phyloP scores from a whole-genome alignment of 2,113 vertebrate genomes.

The Caranx melampygus region DNA sequence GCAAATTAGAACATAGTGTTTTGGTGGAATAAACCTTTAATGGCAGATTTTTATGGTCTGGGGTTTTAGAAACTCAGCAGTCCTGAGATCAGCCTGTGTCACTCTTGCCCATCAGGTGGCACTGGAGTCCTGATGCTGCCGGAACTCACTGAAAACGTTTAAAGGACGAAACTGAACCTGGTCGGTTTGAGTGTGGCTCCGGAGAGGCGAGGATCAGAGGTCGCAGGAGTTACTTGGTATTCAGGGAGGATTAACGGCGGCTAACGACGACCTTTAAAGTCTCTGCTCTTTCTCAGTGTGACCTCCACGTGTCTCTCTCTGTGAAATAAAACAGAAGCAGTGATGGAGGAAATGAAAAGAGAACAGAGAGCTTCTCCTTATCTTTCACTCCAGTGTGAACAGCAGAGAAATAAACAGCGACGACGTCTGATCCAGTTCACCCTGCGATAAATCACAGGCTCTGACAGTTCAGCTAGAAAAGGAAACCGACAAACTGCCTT shows the following conservation, averaged over 20 bases:
- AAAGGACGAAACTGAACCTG: not conserved
- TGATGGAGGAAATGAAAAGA: not conserved
- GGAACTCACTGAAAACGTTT: not conserved
- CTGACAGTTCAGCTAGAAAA: no score
- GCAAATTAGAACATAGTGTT: no score
- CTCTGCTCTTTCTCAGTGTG: constrained; percentile 8
- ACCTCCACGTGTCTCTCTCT: constrained; percentile 28
- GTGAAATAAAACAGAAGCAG: constrained; percentile 8
- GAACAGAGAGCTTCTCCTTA: not conserved
- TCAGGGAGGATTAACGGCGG: constrained; percentile 43
- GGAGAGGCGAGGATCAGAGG: not conserved
- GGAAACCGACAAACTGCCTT: no score
- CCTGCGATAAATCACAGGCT: no score
- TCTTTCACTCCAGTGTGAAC: not conserved
- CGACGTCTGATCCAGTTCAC: no score
- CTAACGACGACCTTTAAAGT: constrained; percentile 69
- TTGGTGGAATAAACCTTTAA: no score
- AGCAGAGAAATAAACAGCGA: not conserved
- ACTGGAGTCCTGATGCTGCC: no score
- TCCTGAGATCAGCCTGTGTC: no score
- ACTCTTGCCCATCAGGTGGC: no score
- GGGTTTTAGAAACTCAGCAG: no score
- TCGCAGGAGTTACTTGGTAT: constrained; percentile 40
- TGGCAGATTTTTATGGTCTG: no score
- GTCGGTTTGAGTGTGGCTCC: not conserved